phyloP scores from a whole-genome alignment of 2,797 vertebrate genomes.

The Sphaeramia orbicularis region DNA sequence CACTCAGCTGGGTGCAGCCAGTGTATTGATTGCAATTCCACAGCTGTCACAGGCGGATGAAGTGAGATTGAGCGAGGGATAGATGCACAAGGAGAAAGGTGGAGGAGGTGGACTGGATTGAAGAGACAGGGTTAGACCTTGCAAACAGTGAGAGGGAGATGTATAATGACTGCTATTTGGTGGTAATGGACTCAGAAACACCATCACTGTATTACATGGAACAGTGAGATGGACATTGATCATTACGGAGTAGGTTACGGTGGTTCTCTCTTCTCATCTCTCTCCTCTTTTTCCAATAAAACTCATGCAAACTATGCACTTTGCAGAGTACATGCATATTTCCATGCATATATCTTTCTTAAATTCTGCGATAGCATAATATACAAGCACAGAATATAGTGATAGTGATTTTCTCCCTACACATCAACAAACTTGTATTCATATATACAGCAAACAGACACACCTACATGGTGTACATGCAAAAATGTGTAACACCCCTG shows the following conservation, averaged over 20 bases:
- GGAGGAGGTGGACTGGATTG: conserved; percentile 39
- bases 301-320: conserved; percentile 52
- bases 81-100: conserved; percentile 31
- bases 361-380: conserved; percentile 9
- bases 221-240: conserved; percentile 34
- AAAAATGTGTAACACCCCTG: conserved; percentile 36
- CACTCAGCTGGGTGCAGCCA: conserved; percentile 44
- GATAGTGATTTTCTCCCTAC: conserved; percentile 11
- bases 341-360: conserved; percentile 37
- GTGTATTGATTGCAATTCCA: conserved; percentile 66
- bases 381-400: conserved; percentile 17
- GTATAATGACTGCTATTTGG: conserved; percentile 39
- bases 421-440: conserved; percentile 11
- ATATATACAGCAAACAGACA: conserved; percentile 23
- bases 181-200: conserved; percentile 38
- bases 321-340: conserved; percentile 39
- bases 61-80: conserved; percentile 61
- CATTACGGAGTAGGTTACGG: not conserved
- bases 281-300: conserved; percentile 14
- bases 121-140: conserved; percentile 26
- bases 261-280: conserved; percentile 24
- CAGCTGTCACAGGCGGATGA: conserved; percentile 56
- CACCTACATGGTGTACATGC: conserved; percentile 39
- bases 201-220: conserved; percentile 36
- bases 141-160: conserved; percentile 27